Base-by-base conservation (phyloP, 2,797 vertebrate species). In the Alosa sapidissima region DNA sequence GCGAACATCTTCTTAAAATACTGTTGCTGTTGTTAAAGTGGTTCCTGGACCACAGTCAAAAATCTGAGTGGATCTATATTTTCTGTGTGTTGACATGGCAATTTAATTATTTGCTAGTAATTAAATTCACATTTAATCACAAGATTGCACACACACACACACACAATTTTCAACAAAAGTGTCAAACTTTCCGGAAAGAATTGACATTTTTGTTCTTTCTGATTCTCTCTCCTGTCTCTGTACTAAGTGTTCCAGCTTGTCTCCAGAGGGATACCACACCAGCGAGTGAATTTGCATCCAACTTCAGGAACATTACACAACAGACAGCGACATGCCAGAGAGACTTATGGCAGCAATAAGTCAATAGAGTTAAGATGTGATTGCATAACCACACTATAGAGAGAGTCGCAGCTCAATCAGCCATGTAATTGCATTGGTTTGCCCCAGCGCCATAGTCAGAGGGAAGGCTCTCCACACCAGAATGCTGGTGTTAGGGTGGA, bases 391-490 rank as follows among this genome's bases (percentile, higher is more conserved):
- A 45, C 36, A 19, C 33, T 68, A 68, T 68, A 33, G 36, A 75
- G 33, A 72, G 68, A 75, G 14, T 75, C 36, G 33, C 68, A 45
- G 68, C 68, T 75, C 68, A 75, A 75, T 75, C 68, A 75, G 13
- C 68, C 36, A 41, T 75, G 68, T 75, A 75, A 75, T 75, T 75
- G 68, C 68, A 75, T 75, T 75, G 68, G 68, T 45, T 75, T 75
- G 33, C 36, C 33, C 68, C 68, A 75, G 68, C 68, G 16, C 68
- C 36, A 45, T 5, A 45, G 36, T 75, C 36, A 45, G 33, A 14
- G 6, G 68, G 62, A 62, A 41, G 33, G 33, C 33, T 75, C 68
- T 36, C 65, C 65, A 72, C 65, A 72, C 65, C 33, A 33, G 8
- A 24, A 68, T 2, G 8, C 36, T 41, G 68, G 68, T 13, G 0